phyloP scores from a whole-genome alignment of 2,113 vertebrate genomes.

The Thalassarche chlororhynchos region DNA sequence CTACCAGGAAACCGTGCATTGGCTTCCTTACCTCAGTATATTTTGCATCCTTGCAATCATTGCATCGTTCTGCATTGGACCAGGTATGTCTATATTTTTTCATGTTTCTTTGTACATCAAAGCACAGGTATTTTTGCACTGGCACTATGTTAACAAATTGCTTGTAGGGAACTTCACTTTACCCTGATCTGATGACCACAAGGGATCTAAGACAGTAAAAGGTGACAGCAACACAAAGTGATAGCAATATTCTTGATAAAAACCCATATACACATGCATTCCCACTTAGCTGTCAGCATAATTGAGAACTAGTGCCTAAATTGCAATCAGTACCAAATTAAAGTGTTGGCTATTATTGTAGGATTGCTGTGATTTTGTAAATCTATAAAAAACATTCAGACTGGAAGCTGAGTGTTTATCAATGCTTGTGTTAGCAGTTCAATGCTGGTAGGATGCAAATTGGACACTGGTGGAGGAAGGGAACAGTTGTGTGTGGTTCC shows the following conservation, averaged over 20 bases:
- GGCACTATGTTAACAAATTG: neutral
- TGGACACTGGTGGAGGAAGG: neutral
- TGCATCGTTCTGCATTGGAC: slow-evolving; percentile 91
- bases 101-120: neutral
- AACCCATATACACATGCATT: neutral
- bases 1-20: slow-evolving; percentile 72
- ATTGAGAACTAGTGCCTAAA: neutral
- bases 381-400: neutral
- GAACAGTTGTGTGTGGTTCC: neutral
- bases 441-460: neutral
- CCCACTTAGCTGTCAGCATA: neutral
- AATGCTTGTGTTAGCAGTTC: neutral
- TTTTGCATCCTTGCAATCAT: slow-evolving; percentile 88
- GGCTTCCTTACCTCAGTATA: slow-evolving; percentile 91
- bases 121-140: neutral
- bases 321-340: neutral
- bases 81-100: slow-evolving; percentile 78
- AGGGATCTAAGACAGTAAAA: neutral
- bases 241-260: neutral
- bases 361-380: neutral
- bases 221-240: neutral
- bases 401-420: neutral
- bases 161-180: neutral
- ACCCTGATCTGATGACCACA: neutral
- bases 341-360: neutral